A percentile compares a stretch with the other conserved stretches of the same genome.
Conservation (phyloP, 2,888 invertebrate genomes). For the Lepidocyrtinus sp. region DNA sequence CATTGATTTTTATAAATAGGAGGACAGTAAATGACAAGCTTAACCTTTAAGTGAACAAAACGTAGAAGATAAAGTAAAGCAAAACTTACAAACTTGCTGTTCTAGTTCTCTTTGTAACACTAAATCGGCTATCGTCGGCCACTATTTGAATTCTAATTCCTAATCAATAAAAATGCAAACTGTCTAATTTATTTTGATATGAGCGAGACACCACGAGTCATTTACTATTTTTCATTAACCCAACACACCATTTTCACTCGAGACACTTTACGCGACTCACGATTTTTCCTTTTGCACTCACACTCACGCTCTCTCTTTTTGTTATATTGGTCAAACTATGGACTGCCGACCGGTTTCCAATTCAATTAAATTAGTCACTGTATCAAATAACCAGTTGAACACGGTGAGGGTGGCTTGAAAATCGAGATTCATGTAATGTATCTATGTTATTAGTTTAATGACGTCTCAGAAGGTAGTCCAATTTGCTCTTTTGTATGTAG, state of each 20-base stretch:
- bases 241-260: background rate
- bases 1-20: background rate
- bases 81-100: background rate
- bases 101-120: background rate
- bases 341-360: background rate
- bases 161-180: too few relatives aligned
- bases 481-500: conserved; percentile 17
- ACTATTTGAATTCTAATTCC: too few relatives aligned
- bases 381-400: background rate
- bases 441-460: conserved; percentile 13
- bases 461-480: conserved; percentile 18
- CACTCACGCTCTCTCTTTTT: background rate
- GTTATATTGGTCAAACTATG: too few relatives aligned
- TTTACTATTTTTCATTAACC: background rate
- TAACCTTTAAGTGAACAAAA: background rate
- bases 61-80: background rate
- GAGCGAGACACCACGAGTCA: too few relatives aligned
- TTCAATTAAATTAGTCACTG: background rate
- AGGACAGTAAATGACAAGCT: background rate
- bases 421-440: background rate
- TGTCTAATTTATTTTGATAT: background rate
- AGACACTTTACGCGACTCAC: background rate
- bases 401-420: background rate
- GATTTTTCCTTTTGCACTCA: background rate
- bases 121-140: background rate